A percentile compares a stretch with the other conserved stretches of the same genome.
Evolutionary conservation across 1,140 invertebrate genomes (phyloP).

Genomic region (Aphaenogaster rudis): DNA sequence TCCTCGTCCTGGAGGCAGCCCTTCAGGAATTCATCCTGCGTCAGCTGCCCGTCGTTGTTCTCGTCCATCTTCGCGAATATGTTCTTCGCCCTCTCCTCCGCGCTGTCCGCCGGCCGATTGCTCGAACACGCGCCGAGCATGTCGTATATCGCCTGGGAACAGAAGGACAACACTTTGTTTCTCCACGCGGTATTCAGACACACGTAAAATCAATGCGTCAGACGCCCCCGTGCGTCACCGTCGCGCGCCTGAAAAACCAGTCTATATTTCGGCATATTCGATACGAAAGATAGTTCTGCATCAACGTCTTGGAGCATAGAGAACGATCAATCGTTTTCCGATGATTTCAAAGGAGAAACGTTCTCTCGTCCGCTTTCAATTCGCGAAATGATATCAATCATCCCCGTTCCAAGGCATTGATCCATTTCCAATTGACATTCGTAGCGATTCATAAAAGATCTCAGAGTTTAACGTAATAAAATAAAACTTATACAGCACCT

Average conservation of each 20-base stretch:
- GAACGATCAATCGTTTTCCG: neutral
- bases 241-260: neutral
- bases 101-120: slow-evolving; percentile 96
- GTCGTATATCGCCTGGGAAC: slow-evolving; percentile 98
- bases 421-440: neutral
- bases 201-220: neutral
- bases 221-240: neutral
- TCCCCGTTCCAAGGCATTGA: neutral
- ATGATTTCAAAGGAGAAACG: neutral
- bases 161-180: slow-evolving; percentile 56
- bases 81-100: slow-evolving; percentile 98
- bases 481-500: neutral
- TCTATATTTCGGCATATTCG: neutral
- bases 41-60: slow-evolving; percentile 99
- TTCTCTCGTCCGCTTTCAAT: neutral
- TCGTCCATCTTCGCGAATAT: slow-evolving; percentile 99
- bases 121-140: slow-evolving; percentile 98
- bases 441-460: neutral
- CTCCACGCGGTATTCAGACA: neutral
- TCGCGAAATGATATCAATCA: neutral
- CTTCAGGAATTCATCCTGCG: slow-evolving; percentile 99
- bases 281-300: neutral
- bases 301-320: neutral
- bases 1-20: slow-evolving; percentile 99
- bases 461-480: neutral